Conservation (phyloP, 1,140 invertebrate genomes). For the Brachionus asplanchnoidis region DNA sequence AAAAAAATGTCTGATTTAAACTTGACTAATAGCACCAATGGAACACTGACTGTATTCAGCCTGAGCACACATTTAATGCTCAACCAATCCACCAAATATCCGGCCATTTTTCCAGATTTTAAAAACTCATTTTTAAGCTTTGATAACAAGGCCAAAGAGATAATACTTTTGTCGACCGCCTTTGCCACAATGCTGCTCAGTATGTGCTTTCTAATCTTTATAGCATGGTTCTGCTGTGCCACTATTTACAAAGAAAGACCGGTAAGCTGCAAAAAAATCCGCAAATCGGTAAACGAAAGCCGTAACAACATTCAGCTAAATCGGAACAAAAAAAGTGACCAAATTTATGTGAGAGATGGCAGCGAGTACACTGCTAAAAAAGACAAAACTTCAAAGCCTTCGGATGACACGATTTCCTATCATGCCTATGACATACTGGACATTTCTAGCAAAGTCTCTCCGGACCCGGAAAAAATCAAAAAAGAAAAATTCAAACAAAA, state of each 20-base stretch:
- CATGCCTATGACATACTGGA: slow-evolving; percentile 27
- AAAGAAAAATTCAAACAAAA: slow-evolving; percentile 15
- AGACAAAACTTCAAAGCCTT: background rate
- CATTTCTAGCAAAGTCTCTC: background rate
- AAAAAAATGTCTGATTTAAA: background rate
- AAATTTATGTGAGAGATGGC: background rate
- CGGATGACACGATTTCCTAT: background rate
- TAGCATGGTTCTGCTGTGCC: slow-evolving; percentile 26
- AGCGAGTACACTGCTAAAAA: background rate
- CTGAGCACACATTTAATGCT: background rate
- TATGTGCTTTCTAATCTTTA: slow-evolving; percentile 3
- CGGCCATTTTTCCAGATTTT: background rate
- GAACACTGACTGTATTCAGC: background rate
- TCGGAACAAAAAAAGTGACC: background rate
- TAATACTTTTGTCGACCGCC: slow-evolving; percentile 24
- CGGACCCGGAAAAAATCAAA: background rate
- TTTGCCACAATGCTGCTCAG: slow-evolving; percentile 26
- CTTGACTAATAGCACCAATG: background rate
- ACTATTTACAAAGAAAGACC: background rate
- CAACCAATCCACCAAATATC: background rate
- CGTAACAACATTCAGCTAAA: background rate
- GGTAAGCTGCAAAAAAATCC: background rate
- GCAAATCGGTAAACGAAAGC: slow-evolving; percentile 1
- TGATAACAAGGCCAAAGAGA: slow-evolving; percentile 24
- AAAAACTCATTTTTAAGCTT: background rate